Percentiles rank a stretch among this genome's conserved stretches.
These are phyloP conservation scores for Lottia gigantea DNA, from an alignment of 2,888 invertebrate genomes.

Conservation along the genomic window DNA sequence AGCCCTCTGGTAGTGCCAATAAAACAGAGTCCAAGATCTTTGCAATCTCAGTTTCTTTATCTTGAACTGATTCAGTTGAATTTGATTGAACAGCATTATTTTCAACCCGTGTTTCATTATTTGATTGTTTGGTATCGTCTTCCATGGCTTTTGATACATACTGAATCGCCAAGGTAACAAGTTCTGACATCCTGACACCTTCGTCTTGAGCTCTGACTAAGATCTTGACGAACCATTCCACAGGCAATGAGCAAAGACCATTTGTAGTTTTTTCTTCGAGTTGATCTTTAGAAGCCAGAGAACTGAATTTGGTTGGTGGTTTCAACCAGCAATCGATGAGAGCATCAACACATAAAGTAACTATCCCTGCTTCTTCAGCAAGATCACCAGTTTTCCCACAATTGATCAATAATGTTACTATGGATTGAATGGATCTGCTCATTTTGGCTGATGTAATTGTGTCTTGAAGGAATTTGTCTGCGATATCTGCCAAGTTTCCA, in stretches of 20 bases:
- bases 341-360: constrained; percentile 52
- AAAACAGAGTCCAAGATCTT: constrained; percentile 54
- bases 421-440: constrained; percentile 45
- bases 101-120: constrained; percentile 15
- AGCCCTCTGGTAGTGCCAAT: constrained; percentile 53
- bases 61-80: constrained; percentile 17
- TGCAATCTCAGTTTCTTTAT: constrained; percentile 30
- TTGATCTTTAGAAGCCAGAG: constrained; percentile 27
- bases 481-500: constrained; percentile 56
- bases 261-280: constrained; percentile 39
- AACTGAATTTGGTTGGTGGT: constrained; percentile 42
- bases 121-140: constrained; percentile 31
- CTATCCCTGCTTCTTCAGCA: constrained; percentile 54
- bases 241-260: constrained; percentile 45
- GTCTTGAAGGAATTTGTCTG: constrained; percentile 60
- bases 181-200: constrained; percentile 43
- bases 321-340: constrained; percentile 61
- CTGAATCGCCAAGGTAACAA: constrained; percentile 48
- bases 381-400: constrained; percentile 51
- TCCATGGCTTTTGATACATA: constrained; percentile 41
- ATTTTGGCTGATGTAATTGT: constrained; percentile 59
- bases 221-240: constrained; percentile 55
- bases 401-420: constrained; percentile 51
- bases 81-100: constrained; percentile 31
- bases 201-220: constrained; percentile 49